A percentile compares a stretch with the other conserved stretches of the same genome.
These are phyloP conservation scores for Lophochroa leadbeateri DNA, from an alignment of 2,113 vertebrate genomes.

Conservation along the genomic window DNA sequence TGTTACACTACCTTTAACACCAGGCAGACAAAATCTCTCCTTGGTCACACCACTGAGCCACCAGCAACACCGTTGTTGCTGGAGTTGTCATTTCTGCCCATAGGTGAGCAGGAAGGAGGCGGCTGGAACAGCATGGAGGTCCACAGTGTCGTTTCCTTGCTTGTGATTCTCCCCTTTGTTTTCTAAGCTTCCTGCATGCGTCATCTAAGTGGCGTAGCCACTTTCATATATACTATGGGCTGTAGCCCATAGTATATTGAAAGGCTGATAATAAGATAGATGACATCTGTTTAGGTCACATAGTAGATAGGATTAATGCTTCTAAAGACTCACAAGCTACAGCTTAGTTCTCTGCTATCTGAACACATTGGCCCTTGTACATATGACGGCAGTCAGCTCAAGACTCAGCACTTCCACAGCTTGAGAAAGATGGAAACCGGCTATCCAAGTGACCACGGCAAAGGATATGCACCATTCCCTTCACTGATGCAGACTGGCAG, in stretches of 20 bases:
- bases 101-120: neutral
- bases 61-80: accelerated
- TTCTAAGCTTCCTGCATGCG: neutral
- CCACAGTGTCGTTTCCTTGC: neutral
- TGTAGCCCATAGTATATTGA: neutral
- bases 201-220: neutral
- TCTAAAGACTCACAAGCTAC: conserved; percentile 24
- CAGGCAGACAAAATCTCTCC: neutral
- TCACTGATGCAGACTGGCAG: neutral
- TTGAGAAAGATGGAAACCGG: neutral
- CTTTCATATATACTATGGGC: neutral
- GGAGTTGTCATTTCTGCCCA: neutral
- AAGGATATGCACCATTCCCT: neutral
- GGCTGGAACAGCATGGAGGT: neutral
- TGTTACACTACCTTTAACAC: neutral
- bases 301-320: conserved; percentile 40
- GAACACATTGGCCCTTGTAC: neutral
- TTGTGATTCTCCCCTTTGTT: neutral
- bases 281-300: conserved; percentile 45
- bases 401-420: neutral
- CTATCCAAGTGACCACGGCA: neutral
- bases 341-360: conserved; percentile 41
- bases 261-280: conserved; percentile 41
- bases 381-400: neutral
- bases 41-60: neutral